Conservation (phyloP, 2,113 vertebrate species). For the Loxodonta africana region DNA sequence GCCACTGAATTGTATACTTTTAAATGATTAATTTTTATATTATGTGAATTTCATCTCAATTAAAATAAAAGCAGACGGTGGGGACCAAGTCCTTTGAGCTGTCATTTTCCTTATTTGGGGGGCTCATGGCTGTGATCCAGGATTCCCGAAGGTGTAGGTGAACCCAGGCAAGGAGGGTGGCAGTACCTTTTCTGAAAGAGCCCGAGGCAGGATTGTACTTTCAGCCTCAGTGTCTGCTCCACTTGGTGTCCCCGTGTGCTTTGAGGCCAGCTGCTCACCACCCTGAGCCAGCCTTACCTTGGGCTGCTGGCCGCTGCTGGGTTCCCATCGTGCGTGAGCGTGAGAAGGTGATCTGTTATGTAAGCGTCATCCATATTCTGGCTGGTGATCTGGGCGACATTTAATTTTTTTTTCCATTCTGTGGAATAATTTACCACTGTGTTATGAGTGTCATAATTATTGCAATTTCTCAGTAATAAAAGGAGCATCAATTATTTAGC, state of each 20-base stretch:
- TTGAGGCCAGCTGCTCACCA: neutral
- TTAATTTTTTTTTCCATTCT: slow-evolving; percentile 76
- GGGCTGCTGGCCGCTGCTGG: neutral
- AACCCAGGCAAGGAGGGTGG: neutral
- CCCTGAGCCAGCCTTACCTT: neutral
- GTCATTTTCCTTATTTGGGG: neutral
- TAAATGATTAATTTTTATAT: no score
- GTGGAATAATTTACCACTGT: slow-evolving; percentile 72
- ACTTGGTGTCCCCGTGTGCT: neutral
- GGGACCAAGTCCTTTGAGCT: neutral
- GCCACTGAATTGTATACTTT: neutral
- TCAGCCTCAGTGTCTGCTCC: neutral
- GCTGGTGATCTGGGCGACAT: slow-evolving; percentile 60
- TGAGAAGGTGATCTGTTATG: slow-evolving; percentile 65
- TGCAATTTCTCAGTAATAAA: slow-evolving; percentile 67
- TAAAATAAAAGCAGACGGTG: neutral
- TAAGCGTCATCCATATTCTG: slow-evolving; percentile 67
- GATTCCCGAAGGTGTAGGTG: neutral
- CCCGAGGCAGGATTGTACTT: neutral
- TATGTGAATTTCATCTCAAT: neutral
- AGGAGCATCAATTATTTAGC: slow-evolving; percentile 70
- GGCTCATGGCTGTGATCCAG: neutral
- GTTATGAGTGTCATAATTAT: slow-evolving; percentile 52
- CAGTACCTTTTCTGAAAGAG: neutral
- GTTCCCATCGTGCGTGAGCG: neutral